These are phyloP conservation scores for Dascillus cervinus DNA, from an alignment of 2,888 invertebrate genomes.

Conservation along the genomic window DNA sequence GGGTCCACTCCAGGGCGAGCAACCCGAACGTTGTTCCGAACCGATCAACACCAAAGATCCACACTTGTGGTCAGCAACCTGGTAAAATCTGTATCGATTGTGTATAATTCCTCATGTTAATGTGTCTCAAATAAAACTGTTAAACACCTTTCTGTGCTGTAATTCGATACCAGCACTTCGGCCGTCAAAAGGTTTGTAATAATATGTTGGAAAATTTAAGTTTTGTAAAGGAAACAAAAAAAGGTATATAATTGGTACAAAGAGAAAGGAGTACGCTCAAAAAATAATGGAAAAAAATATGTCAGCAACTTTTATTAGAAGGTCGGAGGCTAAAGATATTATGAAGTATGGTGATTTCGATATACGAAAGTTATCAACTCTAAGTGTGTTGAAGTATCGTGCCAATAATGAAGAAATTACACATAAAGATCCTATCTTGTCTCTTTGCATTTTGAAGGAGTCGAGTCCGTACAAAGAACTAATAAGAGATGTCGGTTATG, in stretches of 20 bases:
- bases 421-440: slow-evolving; percentile 1
- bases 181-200: no score
- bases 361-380: slow-evolving; percentile 1
- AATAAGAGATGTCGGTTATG: slow-evolving; percentile 5
- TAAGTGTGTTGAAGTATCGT: slow-evolving; percentile 1
- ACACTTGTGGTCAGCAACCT: no score
- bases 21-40: no score
- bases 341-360: slow-evolving; percentile 4
- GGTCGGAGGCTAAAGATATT: slow-evolving; percentile 2
- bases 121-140: no score
- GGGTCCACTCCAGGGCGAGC: no score
- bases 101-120: no score
- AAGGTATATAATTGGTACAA: background rate
- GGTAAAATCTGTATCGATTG: no score
- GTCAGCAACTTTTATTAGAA: slow-evolving; percentile 2
- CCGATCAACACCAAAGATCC: no score
- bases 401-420: background rate
- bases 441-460: background rate
- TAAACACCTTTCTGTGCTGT: no score
- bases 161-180: no score
- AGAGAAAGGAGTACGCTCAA: background rate
- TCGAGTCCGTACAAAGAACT: slow-evolving; percentile 1
- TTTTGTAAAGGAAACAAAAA: background rate
- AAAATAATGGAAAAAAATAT: slow-evolving; percentile 1
- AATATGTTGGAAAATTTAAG: slow-evolving; percentile 2